These are phyloP conservation scores for Autographa pulchrina DNA, from an alignment of 2,888 invertebrate species.

Conservation along the genomic window DNA sequence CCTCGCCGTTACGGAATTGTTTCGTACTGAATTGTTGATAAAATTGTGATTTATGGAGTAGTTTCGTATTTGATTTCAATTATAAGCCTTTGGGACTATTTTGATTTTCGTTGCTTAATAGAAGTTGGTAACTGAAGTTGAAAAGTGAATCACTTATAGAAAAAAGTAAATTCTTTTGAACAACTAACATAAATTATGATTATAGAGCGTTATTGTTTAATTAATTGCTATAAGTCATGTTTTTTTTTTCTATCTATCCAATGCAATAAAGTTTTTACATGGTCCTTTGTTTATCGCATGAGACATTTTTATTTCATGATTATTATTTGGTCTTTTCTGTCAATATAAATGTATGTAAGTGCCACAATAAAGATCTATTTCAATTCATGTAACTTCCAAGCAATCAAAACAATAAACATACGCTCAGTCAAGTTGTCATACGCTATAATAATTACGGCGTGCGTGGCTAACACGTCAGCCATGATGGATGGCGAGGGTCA, in stretches of 20 bases:
- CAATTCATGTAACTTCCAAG: neutral
- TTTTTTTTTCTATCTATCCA: no score
- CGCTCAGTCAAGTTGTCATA: constrained; percentile 11
- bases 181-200: no score
- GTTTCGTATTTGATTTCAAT: constrained; percentile 20
- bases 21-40: constrained; percentile 49
- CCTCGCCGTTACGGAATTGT: constrained; percentile 55
- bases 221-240: no score
- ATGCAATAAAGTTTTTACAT: no score
- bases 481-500: constrained; percentile 76
- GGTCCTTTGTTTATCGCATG: no score
- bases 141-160: no score
- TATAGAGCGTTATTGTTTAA: no score
- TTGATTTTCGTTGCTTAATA: neutral
- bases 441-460: constrained; percentile 30
- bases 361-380: neutral
- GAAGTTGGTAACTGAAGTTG: no score
- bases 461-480: constrained; percentile 39
- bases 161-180: no score
- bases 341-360: neutral
- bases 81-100: neutral
- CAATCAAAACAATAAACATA: constrained; percentile 22
- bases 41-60: constrained; percentile 31
- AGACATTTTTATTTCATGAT: no score
- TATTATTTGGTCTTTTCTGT: no score